Evolutionary conservation across 2,113 vertebrate species (phyloP).

Genomic region (Nothoprocta perdicaria): DNA sequence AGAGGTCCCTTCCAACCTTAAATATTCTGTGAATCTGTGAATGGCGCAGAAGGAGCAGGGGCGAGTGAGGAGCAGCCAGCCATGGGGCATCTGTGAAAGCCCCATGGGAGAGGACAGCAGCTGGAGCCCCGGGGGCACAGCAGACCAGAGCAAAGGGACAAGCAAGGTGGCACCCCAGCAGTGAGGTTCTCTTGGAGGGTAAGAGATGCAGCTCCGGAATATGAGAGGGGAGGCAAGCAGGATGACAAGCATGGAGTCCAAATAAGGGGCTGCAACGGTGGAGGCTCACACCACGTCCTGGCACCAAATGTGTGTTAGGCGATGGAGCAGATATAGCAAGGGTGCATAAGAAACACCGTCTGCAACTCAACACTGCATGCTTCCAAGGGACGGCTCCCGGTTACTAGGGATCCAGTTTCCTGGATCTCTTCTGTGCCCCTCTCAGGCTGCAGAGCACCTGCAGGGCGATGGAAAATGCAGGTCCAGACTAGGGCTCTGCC

Average conservation of each 20-base stretch:
- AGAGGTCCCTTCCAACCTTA: too few relatives aligned
- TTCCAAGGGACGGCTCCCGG: not conserved
- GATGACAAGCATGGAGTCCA: accelerated
- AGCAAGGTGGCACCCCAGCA: accelerated
- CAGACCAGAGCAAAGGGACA: not conserved
- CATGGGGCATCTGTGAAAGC: not conserved
- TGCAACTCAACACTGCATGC: conserved; percentile 41
- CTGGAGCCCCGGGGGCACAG: not conserved
- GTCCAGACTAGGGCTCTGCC: not conserved
- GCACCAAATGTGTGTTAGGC: not conserved
- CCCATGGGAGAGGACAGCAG: not conserved
- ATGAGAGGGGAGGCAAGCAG: accelerated
- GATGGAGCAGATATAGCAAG: not conserved
- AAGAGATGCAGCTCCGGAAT: not conserved
- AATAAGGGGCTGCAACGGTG: not conserved
- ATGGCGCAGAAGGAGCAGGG: not conserved
- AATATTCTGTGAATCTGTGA: too few relatives aligned
- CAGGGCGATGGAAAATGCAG: not conserved
- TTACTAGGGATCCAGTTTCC: conserved; percentile 45
- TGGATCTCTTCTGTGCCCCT: not conserved
- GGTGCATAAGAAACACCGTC: not conserved
- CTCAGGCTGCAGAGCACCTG: conserved; percentile 10
- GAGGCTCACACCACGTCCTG: accelerated
- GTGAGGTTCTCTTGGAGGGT: not conserved
- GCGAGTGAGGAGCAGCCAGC: too few relatives aligned